Base-by-base conservation (phyloP, 2,113 vertebrate species). In the Ceyx margarethae region DNA sequence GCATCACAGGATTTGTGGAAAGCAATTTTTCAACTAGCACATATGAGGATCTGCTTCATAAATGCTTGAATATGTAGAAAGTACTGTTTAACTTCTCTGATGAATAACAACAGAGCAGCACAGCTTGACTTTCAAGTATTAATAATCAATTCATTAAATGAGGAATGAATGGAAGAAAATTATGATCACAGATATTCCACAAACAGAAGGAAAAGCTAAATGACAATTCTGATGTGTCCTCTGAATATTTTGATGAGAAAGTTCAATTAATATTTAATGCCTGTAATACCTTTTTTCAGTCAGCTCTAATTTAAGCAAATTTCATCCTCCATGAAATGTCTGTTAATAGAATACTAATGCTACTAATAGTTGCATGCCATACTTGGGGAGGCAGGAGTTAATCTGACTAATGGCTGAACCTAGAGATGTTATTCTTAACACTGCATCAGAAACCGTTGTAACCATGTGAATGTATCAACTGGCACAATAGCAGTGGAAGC, bases 381-480 rank as follows among this genome's bases (percentile, higher is more conserved):
- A 60, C 73, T 87, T 81, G 83, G 94, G 85, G 65, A 89, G 50
- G 74, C n/a, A 50, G 68, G 89, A 90, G 86, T 83, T 58, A 93
- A 85, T 62, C 46, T 65, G 76, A 71, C 82, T 77, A 85, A 66
- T 3, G 50, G 92, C 87, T 81, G 69, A 73, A 81, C 92, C 86
- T 81, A 71, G 94, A 66, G 74, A 84, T 95, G 91, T 96, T 96
- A 93, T 95, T 93, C 95, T 96, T 95, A 94, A 96, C 91, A 90
- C 81, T 87, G 96, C 95, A 94, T 95, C 95, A 93, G 87, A 75
- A 88, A 96, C 95, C 81, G 89, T 78, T 97, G 93, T 95, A 97
- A 95, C 95, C 89, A 94, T 92, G 95, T 97, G 94, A 96, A 95
- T 95, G 96, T 96, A 97, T 96, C 96, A 93, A 95, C 91, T 72